Conservation (phyloP, 2,888 invertebrate genomes). For the Heteropelma amictum region DNA sequence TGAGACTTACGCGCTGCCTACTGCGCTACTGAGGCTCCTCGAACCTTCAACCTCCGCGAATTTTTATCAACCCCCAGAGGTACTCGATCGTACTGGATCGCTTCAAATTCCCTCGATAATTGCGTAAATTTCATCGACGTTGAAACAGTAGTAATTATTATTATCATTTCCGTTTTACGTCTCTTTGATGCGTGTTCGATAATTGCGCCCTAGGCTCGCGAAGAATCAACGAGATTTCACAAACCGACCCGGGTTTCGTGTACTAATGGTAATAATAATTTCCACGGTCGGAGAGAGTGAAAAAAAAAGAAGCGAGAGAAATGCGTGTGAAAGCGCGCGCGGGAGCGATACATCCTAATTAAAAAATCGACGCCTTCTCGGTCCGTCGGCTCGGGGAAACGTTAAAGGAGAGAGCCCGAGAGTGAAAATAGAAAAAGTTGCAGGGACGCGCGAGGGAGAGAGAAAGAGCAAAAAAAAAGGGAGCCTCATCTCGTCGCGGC, state of each 20-base stretch:
- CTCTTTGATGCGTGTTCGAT: too few species aligned
- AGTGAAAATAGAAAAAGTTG: conserved; percentile 18
- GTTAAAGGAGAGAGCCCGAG: conserved; percentile 44
- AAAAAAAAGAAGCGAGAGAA: not conserved
- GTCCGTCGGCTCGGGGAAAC: conserved; percentile 67
- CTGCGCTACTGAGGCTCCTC: conserved; percentile 70
- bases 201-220: too few species aligned
- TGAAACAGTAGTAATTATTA: too few species aligned
- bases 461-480: conserved; percentile 41
- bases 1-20: conserved; percentile 76
- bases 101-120: not conserved
- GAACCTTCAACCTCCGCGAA: not conserved
- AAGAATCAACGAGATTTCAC: too few species aligned
- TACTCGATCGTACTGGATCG: not conserved
- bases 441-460: conserved; percentile 32
- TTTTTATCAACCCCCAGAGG: not conserved
- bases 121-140: too few species aligned
- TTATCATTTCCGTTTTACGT: too few species aligned
- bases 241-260: not conserved
- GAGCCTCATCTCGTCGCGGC: conserved; percentile 24
- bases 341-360: conserved; percentile 71
- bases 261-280: not conserved
- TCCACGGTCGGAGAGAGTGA: not conserved
- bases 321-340: conserved; percentile 27
- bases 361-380: conserved; percentile 76